Evolutionary conservation across 2,797 vertebrate species (phyloP).

Genomic region (Falco naumanni): DNA sequence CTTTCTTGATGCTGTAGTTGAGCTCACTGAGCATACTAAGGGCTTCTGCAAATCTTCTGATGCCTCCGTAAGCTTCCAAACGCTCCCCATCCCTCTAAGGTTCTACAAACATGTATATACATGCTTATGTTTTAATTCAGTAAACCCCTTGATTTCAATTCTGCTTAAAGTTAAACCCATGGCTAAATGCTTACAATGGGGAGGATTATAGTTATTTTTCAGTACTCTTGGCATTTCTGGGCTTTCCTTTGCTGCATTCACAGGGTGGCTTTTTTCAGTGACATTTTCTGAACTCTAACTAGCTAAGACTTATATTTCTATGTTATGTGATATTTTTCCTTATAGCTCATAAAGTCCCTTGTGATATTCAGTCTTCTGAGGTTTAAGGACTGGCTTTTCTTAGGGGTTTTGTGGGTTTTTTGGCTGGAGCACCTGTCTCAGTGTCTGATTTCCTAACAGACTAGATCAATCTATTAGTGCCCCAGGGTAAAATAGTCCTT

Average conservation of each 20-base stretch:
- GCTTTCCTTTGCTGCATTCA: not conserved
- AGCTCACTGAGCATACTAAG: not conserved
- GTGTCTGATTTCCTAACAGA: slow-evolving; percentile 11
- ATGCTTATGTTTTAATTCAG: not conserved
- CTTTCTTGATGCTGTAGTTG: not conserved
- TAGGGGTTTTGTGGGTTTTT: not conserved
- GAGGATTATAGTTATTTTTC: not conserved
- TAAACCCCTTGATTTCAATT: not conserved
- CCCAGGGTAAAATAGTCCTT: not conserved
- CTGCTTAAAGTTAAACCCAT: not conserved
- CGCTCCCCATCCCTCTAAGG: not conserved
- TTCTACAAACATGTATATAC: not conserved
- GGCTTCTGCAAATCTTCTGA: not conserved
- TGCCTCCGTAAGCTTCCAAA: not conserved
- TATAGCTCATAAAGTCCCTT: not conserved
- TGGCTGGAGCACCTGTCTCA: not conserved
- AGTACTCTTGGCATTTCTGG: not conserved
- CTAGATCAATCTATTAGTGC: not conserved
- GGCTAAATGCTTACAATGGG: not conserved
- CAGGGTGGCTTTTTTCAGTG: not conserved
- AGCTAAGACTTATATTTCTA: not conserved
- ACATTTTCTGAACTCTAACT: not conserved
- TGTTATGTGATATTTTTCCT: not conserved
- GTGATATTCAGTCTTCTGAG: not conserved
- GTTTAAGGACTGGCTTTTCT: not conserved